Evolutionary conservation across 2,888 invertebrate genomes (phyloP), one percentile per base, ranked within the genome.

Genomic region (Coleophora deauratella): DNA sequence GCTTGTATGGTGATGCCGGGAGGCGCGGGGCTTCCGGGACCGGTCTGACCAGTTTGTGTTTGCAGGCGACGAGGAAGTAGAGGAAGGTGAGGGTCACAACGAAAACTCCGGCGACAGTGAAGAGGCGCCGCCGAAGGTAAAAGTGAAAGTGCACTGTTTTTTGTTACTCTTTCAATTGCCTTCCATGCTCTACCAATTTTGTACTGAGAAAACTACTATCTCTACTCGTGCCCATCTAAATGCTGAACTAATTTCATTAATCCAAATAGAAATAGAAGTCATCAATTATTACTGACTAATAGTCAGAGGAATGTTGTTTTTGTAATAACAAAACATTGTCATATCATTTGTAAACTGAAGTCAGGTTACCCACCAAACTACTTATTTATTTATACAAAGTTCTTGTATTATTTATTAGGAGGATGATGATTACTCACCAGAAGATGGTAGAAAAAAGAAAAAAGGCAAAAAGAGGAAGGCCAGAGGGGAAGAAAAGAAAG

Each of bases 391-490:
- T 21, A 4, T 21, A 21, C 6, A 21, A 4, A 21, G 6, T 21
- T 21, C 6, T 6, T 6, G 3, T 21, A 21, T 44, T 37, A 40
- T 46, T 44, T 45, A 33, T 37, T 41, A 95, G 72, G 95, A 94
- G 67, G 94, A 95, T 72, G 95, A 95, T 59, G 95, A 95, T 71
- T 94, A 93, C 57, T 94, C 94, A 50, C 93, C 92, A 41, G 95
- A 95, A 66, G 94, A 93, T 77, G 88, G 89, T 38, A 90, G 93
- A 58, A 94, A 94, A 75, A 94, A 95, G 81, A 97, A 97, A 68
- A 96, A 97, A 62, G 96, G 96, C 15, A 97, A 97, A 75, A 98
- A 98, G 71, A 89, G 97, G 65, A 97, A 96, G 86, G 94, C 93
- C 40, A 89, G 92, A 58, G 93, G 95, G 59, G 96, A 96, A 71